These are phyloP conservation scores for Coturnix japonica DNA, from an alignment of 2,113 vertebrate species.

Conservation along the genomic window DNA sequence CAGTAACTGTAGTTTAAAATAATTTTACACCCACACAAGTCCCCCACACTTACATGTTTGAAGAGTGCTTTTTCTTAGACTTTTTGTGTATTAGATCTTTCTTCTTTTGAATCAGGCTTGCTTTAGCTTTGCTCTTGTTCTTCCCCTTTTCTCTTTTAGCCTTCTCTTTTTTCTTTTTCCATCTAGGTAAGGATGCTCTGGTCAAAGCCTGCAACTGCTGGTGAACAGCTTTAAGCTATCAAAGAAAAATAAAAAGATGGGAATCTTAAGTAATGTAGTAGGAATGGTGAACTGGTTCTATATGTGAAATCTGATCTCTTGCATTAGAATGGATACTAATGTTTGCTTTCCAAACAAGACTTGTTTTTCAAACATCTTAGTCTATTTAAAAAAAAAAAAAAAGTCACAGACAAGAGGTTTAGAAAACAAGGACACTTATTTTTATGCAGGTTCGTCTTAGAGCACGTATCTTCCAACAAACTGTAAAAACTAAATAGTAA, in stretches of 20 bases:
- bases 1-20: slow-evolving; percentile 28
- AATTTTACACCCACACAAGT: slow-evolving; percentile 39
- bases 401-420: not conserved
- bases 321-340: not conserved
- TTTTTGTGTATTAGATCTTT: slow-evolving; percentile 72
- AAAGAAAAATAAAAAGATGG: not conserved
- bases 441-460: not conserved
- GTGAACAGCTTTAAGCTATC: slow-evolving; percentile 85
- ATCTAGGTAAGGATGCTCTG: slow-evolving; percentile 75
- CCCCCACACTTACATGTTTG: slow-evolving; percentile 76
- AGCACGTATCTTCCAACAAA: not conserved
- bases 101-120: slow-evolving; percentile 58
- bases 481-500: not conserved
- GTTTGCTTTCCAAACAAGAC: not conserved
- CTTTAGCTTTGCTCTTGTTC: slow-evolving; percentile 64
- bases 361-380: not conserved
- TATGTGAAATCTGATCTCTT: not conserved
- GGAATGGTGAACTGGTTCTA: not conserved
- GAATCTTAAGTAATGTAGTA: not conserved
- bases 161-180: slow-evolving; percentile 81
- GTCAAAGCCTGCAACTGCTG: slow-evolving; percentile 83
- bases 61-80: slow-evolving; percentile 68
- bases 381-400: not conserved
- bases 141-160: slow-evolving; percentile 77
- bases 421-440: not conserved